phyloP scores from a whole-genome alignment of 2,888 invertebrate genomes.

The Lasioglossum vierecki region DNA sequence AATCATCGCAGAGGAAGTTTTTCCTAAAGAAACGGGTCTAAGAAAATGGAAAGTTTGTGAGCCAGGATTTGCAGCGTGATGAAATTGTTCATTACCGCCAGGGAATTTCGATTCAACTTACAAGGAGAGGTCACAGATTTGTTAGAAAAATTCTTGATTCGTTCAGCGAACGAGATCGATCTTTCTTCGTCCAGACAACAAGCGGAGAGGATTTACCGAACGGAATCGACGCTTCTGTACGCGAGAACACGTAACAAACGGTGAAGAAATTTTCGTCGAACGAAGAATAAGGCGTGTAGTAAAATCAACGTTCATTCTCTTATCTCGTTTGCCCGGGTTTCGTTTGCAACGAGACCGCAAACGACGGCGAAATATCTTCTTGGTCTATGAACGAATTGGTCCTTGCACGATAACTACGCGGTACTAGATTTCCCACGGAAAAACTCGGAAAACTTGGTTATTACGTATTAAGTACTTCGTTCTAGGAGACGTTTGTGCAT shows the following conservation, averaged over 20 bases:
- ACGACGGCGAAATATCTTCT: neutral
- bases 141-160: neutral
- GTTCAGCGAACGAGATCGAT: neutral
- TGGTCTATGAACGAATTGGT: constrained; percentile 54
- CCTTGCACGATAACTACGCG: constrained; percentile 45
- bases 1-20: neutral
- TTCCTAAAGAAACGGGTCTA: neutral
- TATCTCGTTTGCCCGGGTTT: neutral
- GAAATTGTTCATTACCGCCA: neutral
- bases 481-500: constrained; percentile 21
- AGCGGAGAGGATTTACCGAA: neutral
- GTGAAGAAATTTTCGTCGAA: neutral
- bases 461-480: neutral
- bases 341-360: neutral
- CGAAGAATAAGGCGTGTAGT: neutral
- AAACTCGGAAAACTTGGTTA: constrained; percentile 21
- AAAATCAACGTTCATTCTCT: neutral
- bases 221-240: neutral
- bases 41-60: neutral
- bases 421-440: constrained; percentile 29
- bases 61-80: neutral
- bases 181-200: constrained; percentile 6
- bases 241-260: neutral
- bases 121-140: too few relatives aligned
- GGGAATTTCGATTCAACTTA: neutral